Evolutionary conservation across 2,113 vertebrate species (phyloP).

Genomic region (Andinoacara biseriatus): DNA sequence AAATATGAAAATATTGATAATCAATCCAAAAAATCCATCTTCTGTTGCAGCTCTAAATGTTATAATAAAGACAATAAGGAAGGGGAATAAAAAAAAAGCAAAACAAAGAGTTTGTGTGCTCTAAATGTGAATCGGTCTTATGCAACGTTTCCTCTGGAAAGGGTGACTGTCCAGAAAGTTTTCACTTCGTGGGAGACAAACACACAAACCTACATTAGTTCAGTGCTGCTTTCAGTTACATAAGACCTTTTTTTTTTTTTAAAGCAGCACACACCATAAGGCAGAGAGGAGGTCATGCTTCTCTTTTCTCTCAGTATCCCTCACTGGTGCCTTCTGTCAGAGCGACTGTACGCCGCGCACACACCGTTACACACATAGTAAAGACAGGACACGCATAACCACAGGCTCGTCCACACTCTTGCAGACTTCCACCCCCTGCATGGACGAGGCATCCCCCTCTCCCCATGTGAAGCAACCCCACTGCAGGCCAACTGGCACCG

Average conservation of each 20-base stretch:
- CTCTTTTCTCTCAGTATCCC: constrained; percentile 53
- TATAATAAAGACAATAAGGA: background rate
- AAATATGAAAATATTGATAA: background rate
- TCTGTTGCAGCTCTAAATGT: background rate
- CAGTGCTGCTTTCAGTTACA: constrained; percentile 54
- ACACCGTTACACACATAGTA: constrained; percentile 15
- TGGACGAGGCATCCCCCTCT: constrained; percentile 60
- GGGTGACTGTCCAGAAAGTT: constrained; percentile 56
- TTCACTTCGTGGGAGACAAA: constrained; percentile 58
- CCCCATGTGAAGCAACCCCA: constrained; percentile 55
- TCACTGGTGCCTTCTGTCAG: constrained; percentile 71
- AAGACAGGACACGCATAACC: constrained; percentile 13
- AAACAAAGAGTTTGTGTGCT: constrained; percentile 2
- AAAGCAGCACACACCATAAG: constrained; percentile 56
- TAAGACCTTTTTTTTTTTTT: constrained; percentile 50
- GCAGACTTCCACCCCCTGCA: constrained; percentile 59
- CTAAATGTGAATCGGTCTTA: constrained; percentile 62
- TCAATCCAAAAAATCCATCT: background rate
- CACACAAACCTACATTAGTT: constrained; percentile 60
- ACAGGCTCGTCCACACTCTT: constrained; percentile 17
- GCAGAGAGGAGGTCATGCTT: constrained; percentile 56
- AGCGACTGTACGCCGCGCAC: constrained; percentile 15
- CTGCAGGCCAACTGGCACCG: constrained; percentile 54
- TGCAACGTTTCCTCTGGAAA: constrained; percentile 56
- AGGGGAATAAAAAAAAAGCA: background rate